Percentiles rank a stretch among this genome's conserved stretches.
These are phyloP conservation scores for mouse (Mus musculus) DNA, from an alignment of 2,113 vertebrate species.

Conservation along the genomic window DNA sequence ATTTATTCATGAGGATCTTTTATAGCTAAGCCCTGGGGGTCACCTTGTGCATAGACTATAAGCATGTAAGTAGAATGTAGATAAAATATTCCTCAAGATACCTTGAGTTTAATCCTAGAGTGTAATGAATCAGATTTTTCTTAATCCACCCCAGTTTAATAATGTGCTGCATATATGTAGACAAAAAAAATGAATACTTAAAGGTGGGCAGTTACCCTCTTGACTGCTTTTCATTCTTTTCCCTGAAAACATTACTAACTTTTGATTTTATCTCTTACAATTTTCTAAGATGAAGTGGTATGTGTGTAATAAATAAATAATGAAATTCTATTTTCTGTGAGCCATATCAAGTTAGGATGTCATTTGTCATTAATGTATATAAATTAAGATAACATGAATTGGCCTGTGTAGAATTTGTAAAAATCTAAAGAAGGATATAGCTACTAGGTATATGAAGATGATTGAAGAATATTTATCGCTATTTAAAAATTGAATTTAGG, in stretches of 20 bases:
- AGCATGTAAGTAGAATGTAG: neutral
- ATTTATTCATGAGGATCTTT: neutral
- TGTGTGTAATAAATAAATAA: neutral
- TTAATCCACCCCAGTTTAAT: neutral
- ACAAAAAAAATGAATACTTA: neutral
- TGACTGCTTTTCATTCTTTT: neutral
- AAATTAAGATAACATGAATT: neutral
- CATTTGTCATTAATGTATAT: neutral
- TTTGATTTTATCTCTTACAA: slow-evolving; percentile 12
- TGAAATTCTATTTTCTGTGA: neutral
- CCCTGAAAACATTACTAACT: neutral
- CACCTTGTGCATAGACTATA: neutral
- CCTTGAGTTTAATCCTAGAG: neutral
- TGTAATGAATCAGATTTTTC: neutral
- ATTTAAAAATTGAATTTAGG: neutral
- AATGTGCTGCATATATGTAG: neutral
- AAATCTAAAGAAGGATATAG: neutral
- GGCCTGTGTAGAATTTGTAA: neutral
- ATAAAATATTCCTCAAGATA: neutral
- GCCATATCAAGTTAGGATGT: neutral
- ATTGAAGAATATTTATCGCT: neutral
- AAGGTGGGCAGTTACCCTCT: neutral
- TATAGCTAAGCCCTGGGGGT: neutral
- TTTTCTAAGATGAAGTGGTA: neutral
- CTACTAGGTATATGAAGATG: neutral